phyloP scores from a whole-genome alignment of 2,888 invertebrate species.

The Chymomyza amoena region DNA sequence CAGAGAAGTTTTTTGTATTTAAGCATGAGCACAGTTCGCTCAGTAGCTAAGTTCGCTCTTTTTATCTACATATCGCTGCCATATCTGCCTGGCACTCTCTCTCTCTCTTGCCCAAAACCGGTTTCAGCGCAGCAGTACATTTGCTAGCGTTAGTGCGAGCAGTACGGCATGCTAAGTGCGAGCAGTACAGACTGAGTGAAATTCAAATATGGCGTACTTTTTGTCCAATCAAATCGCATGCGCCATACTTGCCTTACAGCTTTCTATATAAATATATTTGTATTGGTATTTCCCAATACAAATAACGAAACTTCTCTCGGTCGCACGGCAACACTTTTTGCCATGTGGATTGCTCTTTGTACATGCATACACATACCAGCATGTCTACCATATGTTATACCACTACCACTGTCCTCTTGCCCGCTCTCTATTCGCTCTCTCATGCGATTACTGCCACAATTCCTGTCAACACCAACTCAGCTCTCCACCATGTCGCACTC shows the following conservation, averaged over 20 bases:
- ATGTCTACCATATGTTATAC: conserved; percentile 69
- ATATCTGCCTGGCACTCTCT: conserved; percentile 1
- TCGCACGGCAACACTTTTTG: conserved; percentile 62
- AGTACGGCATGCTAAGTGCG: conserved; percentile 41
- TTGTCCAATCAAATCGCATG: conserved; percentile 78
- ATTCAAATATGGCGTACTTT: conserved; percentile 79
- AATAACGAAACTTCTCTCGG: conserved; percentile 28
- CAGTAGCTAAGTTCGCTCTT: background rate
- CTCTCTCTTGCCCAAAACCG: conserved; percentile 48
- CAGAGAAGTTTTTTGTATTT: background rate
- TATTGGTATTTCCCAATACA: conserved; percentile 30
- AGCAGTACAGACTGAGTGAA: conserved; percentile 59
- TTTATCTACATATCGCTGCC: conserved; percentile 10
- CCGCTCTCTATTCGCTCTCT: conserved; percentile 19
- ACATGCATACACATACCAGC: conserved; percentile 63
- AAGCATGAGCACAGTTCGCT: background rate
- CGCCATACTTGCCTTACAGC: conserved; percentile 68
- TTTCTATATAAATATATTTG: conserved; percentile 33
- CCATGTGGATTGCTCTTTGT: conserved; percentile 21
- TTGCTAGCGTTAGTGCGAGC: conserved; percentile 32
- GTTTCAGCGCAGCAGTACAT: conserved; percentile 45
- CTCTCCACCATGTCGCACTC: conserved; percentile 25
- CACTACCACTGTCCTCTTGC: conserved; percentile 14
- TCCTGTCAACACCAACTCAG: conserved; percentile 61
- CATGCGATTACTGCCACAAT: conserved; percentile 22